Evolutionary conservation across 2,888 invertebrate genomes (phyloP).

Genomic region (Endotricha flammealis): DNA sequence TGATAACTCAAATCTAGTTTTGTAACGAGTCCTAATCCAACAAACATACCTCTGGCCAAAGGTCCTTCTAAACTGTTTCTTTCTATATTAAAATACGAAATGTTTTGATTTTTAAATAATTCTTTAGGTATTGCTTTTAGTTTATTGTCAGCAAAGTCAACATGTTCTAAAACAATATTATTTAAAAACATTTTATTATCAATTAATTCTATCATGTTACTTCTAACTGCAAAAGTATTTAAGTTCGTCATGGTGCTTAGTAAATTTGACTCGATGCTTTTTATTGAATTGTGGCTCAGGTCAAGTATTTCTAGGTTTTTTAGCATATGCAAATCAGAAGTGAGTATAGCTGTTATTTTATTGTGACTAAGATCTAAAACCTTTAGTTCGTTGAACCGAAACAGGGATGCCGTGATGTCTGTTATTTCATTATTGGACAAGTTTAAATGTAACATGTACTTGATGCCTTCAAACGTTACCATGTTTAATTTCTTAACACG

Average conservation of each 20-base stretch:
- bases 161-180: conserved; percentile 21
- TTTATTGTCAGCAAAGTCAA: conserved; percentile 45
- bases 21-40: conserved; percentile 35
- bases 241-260: conserved; percentile 32
- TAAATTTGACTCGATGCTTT: conserved; percentile 27
- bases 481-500: conserved; percentile 31
- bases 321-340: conserved; percentile 36
- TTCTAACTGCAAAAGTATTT: conserved; percentile 31
- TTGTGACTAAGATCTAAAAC: conserved; percentile 42
- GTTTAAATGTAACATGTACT: conserved; percentile 34
- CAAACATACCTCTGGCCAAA: conserved; percentile 42
- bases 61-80: conserved; percentile 41
- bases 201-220: conserved; percentile 35
- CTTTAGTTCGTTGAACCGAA: conserved; percentile 40
- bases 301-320: conserved; percentile 31
- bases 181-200: conserved; percentile 32
- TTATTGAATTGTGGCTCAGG: conserved; percentile 39
- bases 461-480: conserved; percentile 47
- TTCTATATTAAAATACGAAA: conserved; percentile 34
- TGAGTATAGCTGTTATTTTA: conserved; percentile 30
- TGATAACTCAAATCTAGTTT: conserved; percentile 44
- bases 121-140: conserved; percentile 36
- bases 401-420: conserved; percentile 40
- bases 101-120: conserved; percentile 41
- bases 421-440: conserved; percentile 42